Conservation (phyloP, 2,888 invertebrate species). For the Sesamia inferens region DNA sequence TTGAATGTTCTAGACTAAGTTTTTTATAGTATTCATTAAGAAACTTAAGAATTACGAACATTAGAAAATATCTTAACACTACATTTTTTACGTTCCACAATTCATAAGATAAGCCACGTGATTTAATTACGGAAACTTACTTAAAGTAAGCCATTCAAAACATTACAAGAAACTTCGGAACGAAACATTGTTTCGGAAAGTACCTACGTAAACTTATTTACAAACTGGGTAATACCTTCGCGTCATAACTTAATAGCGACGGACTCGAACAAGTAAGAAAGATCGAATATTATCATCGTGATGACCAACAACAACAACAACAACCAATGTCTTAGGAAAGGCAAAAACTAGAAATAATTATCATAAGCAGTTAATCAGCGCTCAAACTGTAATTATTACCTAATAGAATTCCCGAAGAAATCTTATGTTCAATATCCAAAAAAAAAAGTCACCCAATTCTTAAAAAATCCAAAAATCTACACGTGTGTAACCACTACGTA, state of each 20-base stretch:
- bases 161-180: conserved; percentile 43
- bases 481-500: neutral
- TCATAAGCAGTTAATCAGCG: neutral
- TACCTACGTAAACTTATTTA: conserved; percentile 49
- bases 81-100: neutral
- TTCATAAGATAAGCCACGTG: conserved; percentile 6
- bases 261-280: neutral
- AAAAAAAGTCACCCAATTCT: neutral
- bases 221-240: conserved; percentile 43
- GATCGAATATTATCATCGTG: conserved; percentile 7
- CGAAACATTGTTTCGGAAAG: conserved; percentile 36
- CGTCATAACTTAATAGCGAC: conserved; percentile 42
- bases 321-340: neutral
- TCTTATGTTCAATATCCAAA: neutral
- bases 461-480: neutral
- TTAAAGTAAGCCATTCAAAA: conserved; percentile 40
- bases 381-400: neutral
- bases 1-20: neutral
- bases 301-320: conserved; percentile 9
- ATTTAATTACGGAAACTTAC: conserved; percentile 1
- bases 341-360: neutral
- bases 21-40: neutral
- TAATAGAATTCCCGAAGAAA: neutral
- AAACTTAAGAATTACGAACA: neutral
- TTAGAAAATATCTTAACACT: neutral